Conservation (phyloP, 2,888 invertebrate species). For the Chaetogeoica ovagalla region DNA sequence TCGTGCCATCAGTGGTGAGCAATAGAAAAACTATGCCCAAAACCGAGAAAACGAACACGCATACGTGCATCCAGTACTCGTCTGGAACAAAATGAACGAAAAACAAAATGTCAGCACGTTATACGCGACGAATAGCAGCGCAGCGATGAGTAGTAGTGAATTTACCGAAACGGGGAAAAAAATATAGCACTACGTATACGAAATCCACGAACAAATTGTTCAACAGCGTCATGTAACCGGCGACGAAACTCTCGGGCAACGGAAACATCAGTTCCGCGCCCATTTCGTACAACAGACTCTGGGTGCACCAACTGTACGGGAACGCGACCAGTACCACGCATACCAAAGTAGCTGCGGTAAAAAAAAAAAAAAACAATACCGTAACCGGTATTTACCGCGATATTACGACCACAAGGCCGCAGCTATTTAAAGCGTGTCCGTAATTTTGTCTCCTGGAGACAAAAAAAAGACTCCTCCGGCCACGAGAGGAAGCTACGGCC, state of each 20-base stretch:
- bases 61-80: slow-evolving; percentile 5
- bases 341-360: slow-evolving; percentile 12
- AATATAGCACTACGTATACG: slow-evolving; percentile 45
- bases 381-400: no score
- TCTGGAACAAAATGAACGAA: neutral
- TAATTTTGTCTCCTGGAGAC: no score
- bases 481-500: no score
- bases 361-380: no score
- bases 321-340: slow-evolving; percentile 38
- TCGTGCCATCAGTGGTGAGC: neutral
- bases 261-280: slow-evolving; percentile 59
- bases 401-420: no score
- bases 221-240: slow-evolving; percentile 58
- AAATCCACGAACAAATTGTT: slow-evolving; percentile 54
- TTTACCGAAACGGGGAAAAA: slow-evolving; percentile 44
- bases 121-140: no score
- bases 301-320: slow-evolving; percentile 57
- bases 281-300: slow-evolving; percentile 58
- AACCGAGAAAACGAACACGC: neutral
- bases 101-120: neutral
- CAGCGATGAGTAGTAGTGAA: no score
- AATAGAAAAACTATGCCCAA: neutral
- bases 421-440: no score
- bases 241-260: slow-evolving; percentile 58
- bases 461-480: no score